A percentile compares a stretch with the other conserved stretches of the same genome.
Evolutionary conservation across 1,140 invertebrate genomes (phyloP).

Genomic region (Zaprionus ghesquierei): DNA sequence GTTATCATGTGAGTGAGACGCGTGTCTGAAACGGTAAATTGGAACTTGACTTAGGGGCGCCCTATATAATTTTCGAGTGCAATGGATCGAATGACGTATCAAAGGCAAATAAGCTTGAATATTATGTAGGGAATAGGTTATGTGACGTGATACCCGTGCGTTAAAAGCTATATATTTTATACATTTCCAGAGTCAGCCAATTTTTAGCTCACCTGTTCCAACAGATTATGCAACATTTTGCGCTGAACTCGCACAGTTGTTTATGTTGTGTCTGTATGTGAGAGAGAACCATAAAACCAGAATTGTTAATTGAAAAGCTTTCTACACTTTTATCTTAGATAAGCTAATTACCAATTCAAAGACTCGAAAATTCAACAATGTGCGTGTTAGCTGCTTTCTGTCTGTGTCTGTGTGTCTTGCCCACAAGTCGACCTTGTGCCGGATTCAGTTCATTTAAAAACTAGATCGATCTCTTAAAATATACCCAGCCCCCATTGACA

Average conservation of each 20-base stretch:
- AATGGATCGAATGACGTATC: background rate
- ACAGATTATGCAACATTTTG: slow-evolving; percentile 60
- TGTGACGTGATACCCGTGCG: slow-evolving; percentile 1
- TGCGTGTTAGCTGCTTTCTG: background rate
- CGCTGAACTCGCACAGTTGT: slow-evolving; percentile 22
- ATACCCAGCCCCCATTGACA: background rate
- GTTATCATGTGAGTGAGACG: slow-evolving; percentile 86
- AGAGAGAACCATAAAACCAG: background rate
- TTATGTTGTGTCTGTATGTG: slow-evolving; percentile 29
- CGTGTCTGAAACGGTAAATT: slow-evolving; percentile 19
- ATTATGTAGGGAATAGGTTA: background rate
- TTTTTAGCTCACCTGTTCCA: background rate
- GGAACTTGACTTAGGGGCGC: slow-evolving; percentile 39
- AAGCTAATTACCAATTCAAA: slow-evolving; percentile 10
- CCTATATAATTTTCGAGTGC: slow-evolving; percentile 4
- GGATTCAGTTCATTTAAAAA: slow-evolving; percentile 32
- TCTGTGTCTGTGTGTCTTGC: slow-evolving; percentile 13
- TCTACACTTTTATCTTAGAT: slow-evolving; percentile 45
- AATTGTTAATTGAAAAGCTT: slow-evolving; percentile 31
- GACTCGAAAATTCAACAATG: background rate
- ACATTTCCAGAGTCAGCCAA: background rate
- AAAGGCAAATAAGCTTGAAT: background rate
- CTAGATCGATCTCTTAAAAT: slow-evolving; percentile 43
- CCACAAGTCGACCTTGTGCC: slow-evolving; percentile 44
- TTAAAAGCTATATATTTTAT: background rate